phyloP scores from a whole-genome alignment of 1,140 invertebrate species.

The Pemphigus obesinymphae region DNA sequence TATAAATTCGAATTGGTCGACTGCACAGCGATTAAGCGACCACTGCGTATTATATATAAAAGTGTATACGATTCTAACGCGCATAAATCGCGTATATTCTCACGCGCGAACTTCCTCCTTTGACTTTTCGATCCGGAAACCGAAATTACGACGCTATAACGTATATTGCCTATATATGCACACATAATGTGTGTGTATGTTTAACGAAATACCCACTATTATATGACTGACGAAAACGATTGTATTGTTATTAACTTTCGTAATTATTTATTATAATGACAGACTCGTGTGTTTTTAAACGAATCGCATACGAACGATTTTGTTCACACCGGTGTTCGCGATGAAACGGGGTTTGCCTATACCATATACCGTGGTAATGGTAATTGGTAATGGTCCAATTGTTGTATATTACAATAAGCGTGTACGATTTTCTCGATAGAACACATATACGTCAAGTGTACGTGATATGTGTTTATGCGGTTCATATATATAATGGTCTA shows the following conservation, averaged over 20 bases:
- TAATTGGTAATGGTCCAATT: background rate
- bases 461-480: background rate
- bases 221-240: constrained; percentile 3
- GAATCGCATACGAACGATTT: background rate
- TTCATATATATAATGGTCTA: background rate
- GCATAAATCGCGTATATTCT: background rate
- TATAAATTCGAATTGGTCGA: background rate
- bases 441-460: background rate
- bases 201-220: background rate
- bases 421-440: background rate
- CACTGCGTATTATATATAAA: background rate
- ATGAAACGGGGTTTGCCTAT: background rate
- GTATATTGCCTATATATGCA: background rate
- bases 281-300: background rate
- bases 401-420: background rate
- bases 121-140: background rate
- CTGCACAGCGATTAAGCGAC: background rate
- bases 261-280: constrained; percentile 26
- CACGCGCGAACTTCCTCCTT: background rate
- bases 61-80: background rate
- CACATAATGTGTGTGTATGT: background rate
- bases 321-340: background rate
- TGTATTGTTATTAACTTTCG: constrained; percentile 20
- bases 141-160: background rate
- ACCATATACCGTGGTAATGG: too few relatives aligned